These are phyloP conservation scores for Brotula barbata DNA, from an alignment of 2,797 vertebrate species.

Conservation along the genomic window DNA sequence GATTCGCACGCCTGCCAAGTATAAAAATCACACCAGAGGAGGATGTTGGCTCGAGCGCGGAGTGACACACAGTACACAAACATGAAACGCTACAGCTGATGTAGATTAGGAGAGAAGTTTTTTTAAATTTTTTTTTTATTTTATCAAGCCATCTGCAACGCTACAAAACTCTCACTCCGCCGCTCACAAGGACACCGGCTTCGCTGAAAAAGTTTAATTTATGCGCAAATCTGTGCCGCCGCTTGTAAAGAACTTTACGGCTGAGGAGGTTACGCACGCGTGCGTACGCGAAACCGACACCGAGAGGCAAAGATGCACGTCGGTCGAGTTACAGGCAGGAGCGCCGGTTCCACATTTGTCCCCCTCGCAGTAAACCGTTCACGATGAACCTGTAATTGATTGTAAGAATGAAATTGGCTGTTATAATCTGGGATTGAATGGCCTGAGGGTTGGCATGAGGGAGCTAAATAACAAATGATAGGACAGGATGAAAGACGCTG, in stretches of 20 bases:
- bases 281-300: constrained; percentile 3
- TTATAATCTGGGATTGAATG: constrained; percentile 59
- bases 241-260: constrained; percentile 51
- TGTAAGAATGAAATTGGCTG: constrained; percentile 72
- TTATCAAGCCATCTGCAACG: constrained; percentile 71
- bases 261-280: constrained; percentile 11
- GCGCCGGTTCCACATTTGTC: constrained; percentile 53
- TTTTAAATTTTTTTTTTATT: constrained; percentile 25
- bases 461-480: constrained; percentile 75
- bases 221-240: constrained; percentile 68
- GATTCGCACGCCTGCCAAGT: constrained; percentile 59
- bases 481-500: constrained; percentile 73
- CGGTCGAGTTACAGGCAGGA: constrained; percentile 58
- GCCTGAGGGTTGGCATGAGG: constrained; percentile 48
- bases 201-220: constrained; percentile 50
- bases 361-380: constrained; percentile 49
- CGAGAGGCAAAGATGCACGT: constrained; percentile 18
- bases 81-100: constrained; percentile 37
- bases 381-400: constrained; percentile 72
- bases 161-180: constrained; percentile 55
- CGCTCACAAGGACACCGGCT: constrained; percentile 65
- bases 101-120: constrained; percentile 39
- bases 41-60: constrained; percentile 45
- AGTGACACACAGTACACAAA: constrained; percentile 58
- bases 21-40: constrained; percentile 60